Percentiles rank a stretch among this genome's conserved stretches.
phyloP scores from a whole-genome alignment of 2,113 vertebrate species.

The Lepus europaeus region DNA sequence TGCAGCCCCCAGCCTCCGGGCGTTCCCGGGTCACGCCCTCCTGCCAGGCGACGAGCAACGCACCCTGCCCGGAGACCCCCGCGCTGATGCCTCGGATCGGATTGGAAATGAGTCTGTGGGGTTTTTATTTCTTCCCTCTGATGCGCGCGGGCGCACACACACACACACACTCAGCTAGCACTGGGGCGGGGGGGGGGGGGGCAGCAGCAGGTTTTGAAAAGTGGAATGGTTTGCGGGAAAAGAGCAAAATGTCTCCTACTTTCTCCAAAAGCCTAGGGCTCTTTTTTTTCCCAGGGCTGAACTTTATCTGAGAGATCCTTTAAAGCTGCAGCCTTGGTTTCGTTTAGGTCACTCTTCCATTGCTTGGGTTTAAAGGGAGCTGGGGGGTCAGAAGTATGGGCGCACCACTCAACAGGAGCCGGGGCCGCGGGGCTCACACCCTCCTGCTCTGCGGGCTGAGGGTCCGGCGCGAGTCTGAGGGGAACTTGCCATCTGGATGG shows the following conservation, averaged over 20 bases:
- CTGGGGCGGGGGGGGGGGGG: background rate
- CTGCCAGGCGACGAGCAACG: background rate
- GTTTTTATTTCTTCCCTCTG: slow-evolving; percentile 15
- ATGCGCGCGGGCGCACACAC: background rate
- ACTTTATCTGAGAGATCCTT: slow-evolving; percentile 59
- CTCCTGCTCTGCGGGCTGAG: background rate
- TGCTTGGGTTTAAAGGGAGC: slow-evolving; percentile 67
- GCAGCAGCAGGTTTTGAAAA: slow-evolving; percentile 53
- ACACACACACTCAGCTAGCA: background rate
- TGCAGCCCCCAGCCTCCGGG: no score
- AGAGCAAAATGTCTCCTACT: slow-evolving; percentile 71
- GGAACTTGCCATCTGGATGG: background rate
- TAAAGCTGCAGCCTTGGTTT: slow-evolving; percentile 49
- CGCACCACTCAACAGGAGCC: background rate
- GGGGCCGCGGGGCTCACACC: background rate
- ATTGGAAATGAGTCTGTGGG: slow-evolving; percentile 6
- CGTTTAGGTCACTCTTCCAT: slow-evolving; percentile 66
- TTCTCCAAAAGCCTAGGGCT: slow-evolving; percentile 65
- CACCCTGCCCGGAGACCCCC: background rate
- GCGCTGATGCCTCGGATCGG: rapidly evolving
- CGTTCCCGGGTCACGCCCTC: no score
- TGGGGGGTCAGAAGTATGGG: slow-evolving; percentile 48
- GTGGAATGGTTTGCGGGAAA: slow-evolving; percentile 61
- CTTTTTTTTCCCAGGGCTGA: slow-evolving; percentile 63
- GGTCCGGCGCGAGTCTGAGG: background rate